Evolutionary conservation across 1,140 invertebrate species (phyloP).

Genomic region (Calephelis nemesis): DNA sequence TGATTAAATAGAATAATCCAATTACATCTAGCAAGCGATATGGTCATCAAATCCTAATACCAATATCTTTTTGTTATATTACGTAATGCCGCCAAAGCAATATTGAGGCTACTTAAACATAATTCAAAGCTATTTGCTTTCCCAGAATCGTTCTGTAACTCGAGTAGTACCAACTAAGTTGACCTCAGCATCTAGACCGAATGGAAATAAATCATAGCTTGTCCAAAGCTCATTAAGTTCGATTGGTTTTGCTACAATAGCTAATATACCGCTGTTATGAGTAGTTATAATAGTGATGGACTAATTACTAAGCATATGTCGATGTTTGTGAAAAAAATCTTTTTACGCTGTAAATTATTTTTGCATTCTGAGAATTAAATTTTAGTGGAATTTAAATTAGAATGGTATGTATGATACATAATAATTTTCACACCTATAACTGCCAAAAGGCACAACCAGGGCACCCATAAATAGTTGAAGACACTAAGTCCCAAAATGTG

Average conservation of each 20-base stretch:
- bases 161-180: neutral
- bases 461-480: too few species aligned
- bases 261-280: constrained; percentile 53
- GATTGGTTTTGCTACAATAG: constrained; percentile 43
- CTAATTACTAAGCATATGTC: neutral
- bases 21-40: too few species aligned
- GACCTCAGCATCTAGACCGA: neutral
- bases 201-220: constrained; percentile 5
- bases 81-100: too few species aligned
- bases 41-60: too few species aligned
- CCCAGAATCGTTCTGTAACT: constrained; percentile 47
- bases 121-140: constrained; percentile 52
- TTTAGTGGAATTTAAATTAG: constrained; percentile 1
- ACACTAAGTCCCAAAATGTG: too few species aligned
- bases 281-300: constrained; percentile 38
- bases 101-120: constrained; percentile 22
- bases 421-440: too few species aligned
- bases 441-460: too few species aligned
- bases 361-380: neutral
- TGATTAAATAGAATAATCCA: too few species aligned
- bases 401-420: too few species aligned
- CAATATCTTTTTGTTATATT: too few species aligned
- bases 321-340: neutral
- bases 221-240: constrained; percentile 30
- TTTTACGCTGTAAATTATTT: too few species aligned